Percentiles rank a stretch among this genome's conserved stretches.
These are phyloP conservation scores for Ovis canadensis DNA, from an alignment of 2,113 vertebrate species.

Conservation along the genomic window DNA sequence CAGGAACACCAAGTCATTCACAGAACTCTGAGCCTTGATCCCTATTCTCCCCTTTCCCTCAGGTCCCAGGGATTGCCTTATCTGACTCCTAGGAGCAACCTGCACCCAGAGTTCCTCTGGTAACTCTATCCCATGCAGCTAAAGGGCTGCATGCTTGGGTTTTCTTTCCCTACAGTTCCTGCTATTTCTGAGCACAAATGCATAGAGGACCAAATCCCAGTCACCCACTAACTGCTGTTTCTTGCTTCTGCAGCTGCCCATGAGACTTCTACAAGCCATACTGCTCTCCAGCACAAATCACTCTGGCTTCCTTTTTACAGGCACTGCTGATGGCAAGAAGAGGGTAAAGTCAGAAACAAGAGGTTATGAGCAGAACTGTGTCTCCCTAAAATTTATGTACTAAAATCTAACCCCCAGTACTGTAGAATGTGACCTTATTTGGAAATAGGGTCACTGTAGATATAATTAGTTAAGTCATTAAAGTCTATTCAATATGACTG, in stretches of 20 bases:
- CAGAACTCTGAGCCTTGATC: not conserved
- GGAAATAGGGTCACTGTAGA: not conserved
- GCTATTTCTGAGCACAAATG: not conserved
- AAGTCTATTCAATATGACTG: not conserved
- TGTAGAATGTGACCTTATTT: not conserved
- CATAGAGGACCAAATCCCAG: not conserved
- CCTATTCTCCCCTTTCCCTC: not conserved
- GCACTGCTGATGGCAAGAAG: not conserved
- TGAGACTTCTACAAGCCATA: fast-evolving
- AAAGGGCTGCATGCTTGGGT: not conserved
- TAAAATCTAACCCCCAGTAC: not conserved
- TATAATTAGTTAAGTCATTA: not conserved
- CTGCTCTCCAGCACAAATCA: not conserved
- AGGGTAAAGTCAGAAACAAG: not conserved
- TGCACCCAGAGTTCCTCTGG: not conserved
- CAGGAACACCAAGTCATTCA: not conserved
- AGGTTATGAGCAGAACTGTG: not conserved
- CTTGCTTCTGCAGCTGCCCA: not conserved
- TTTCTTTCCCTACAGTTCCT: not conserved
- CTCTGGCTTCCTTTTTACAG: not conserved
- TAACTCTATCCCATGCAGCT: not conserved
- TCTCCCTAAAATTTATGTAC: not conserved
- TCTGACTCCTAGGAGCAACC: not conserved
- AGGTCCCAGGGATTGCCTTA: not conserved
- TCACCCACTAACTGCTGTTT: too few species aligned